These are phyloP conservation scores for Hyppa rectilinea DNA, from an alignment of 2,888 invertebrate genomes.

Conservation along the genomic window DNA sequence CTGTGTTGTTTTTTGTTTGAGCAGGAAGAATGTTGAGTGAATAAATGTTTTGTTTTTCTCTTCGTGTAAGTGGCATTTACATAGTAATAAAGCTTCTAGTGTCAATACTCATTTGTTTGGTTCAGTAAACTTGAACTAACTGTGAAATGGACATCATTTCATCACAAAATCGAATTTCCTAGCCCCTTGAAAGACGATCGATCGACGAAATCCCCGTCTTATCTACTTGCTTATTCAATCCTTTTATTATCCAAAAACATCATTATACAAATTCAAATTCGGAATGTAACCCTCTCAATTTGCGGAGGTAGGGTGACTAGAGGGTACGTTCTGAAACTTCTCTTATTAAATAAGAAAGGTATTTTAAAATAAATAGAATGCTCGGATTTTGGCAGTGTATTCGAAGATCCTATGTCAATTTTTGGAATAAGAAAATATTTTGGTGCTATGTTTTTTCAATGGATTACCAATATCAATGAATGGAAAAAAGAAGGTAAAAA, in stretches of 20 bases:
- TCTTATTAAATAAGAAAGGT: constrained; percentile 59
- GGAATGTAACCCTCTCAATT: constrained; percentile 67
- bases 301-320: constrained; percentile 60
- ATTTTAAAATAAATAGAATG: constrained; percentile 58
- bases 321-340: constrained; percentile 57
- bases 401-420: constrained; percentile 20
- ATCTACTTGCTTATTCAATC: constrained; percentile 71
- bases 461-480: background rate
- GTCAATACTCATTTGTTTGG: background rate
- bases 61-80: background rate
- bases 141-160: constrained; percentile 48
- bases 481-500: background rate
- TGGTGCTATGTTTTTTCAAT: background rate
- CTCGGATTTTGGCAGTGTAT: constrained; percentile 37
- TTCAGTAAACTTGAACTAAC: background rate
- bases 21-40: background rate
- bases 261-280: constrained; percentile 74
- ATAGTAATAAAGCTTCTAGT: background rate
- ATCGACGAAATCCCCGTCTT: constrained; percentile 65
- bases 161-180: constrained; percentile 51
- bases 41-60: constrained; percentile 6
- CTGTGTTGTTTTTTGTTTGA: constrained; percentile 15
- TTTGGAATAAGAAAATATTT: constrained; percentile 11
- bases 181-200: constrained; percentile 54
- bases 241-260: constrained; percentile 74